A percentile compares a stretch with the other conserved stretches of the same genome.
Conservation (phyloP, 1,140 invertebrate species). For the Drosophila tani region DNA sequence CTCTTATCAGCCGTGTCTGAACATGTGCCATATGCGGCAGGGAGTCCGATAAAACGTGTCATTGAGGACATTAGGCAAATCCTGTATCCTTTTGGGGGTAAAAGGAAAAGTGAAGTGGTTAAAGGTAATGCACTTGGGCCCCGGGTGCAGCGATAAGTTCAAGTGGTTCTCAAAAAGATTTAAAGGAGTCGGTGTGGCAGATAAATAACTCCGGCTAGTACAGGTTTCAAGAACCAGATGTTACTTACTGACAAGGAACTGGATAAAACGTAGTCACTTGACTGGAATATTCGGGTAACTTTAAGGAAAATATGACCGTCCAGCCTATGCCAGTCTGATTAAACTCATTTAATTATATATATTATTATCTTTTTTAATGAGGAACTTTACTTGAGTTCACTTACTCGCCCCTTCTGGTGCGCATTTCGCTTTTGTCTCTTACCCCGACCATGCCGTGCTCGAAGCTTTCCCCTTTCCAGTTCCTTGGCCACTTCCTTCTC, state of each 20-base stretch:
- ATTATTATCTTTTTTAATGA: slow-evolving; percentile 9
- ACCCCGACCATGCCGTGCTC: background rate
- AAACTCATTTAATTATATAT: no score
- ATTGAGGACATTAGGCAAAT: slow-evolving; percentile 14
- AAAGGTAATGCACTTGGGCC: slow-evolving; percentile 1
- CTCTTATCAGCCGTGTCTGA: slow-evolving; percentile 55
- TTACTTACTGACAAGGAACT: background rate
- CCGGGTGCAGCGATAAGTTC: background rate
- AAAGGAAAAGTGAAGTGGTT: background rate
- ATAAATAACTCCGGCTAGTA: background rate
- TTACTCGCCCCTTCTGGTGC: background rate
- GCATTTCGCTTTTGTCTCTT: background rate
- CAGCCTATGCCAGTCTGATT: background rate
- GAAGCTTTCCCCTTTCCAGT: slow-evolving; percentile 2
- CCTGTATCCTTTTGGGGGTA: background rate
- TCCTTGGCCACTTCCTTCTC: slow-evolving; percentile 3
- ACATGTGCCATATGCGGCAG: slow-evolving; percentile 21
- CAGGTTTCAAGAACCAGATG: background rate
- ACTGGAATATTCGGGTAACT: no score
- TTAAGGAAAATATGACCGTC: no score
- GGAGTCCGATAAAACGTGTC: slow-evolving; percentile 23
- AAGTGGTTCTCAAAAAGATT: background rate
- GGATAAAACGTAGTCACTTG: no score
- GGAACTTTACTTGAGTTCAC: slow-evolving; percentile 9
- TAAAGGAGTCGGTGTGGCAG: background rate